Percentiles rank a stretch among this genome's conserved stretches.
phyloP scores from a whole-genome alignment of 2,113 vertebrate species.

The Emydocephalus ijimae region DNA sequence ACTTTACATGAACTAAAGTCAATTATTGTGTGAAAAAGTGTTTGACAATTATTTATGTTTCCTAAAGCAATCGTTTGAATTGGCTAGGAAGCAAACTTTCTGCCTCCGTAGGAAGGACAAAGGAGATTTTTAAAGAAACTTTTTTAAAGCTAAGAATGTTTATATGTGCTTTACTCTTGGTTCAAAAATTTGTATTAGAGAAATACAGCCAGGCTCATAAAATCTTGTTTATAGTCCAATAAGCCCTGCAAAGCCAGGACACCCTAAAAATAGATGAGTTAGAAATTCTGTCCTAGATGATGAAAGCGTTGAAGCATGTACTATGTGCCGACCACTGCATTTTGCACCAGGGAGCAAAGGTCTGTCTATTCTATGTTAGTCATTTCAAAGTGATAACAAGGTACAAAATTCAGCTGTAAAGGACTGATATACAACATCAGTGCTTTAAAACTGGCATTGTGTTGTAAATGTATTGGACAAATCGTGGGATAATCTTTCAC shows the following conservation, averaged over 20 bases:
- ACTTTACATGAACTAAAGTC: background rate
- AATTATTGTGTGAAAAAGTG: background rate
- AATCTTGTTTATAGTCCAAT: accelerated
- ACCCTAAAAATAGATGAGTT: background rate
- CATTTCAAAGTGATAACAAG: background rate
- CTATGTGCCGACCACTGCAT: background rate
- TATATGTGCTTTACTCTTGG: background rate
- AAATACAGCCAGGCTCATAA: background rate
- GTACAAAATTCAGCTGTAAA: background rate
- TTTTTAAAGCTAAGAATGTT: background rate
- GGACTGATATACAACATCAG: background rate
- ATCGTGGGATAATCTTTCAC: background rate
- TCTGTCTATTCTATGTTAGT: background rate
- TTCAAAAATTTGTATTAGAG: background rate
- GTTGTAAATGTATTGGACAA: background rate
- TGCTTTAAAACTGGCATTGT: background rate
- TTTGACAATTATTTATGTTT: background rate
- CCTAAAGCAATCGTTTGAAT: background rate
- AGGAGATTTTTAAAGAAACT: background rate
- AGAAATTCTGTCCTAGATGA: background rate
- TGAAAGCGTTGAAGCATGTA: background rate
- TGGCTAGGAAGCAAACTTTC: background rate
- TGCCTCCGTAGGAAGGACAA: background rate
- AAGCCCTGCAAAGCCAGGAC: background rate
- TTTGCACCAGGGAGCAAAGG: background rate